These are phyloP conservation scores for Crossocerus cetratus DNA, from an alignment of 2,888 invertebrate genomes.

Conservation along the genomic window DNA sequence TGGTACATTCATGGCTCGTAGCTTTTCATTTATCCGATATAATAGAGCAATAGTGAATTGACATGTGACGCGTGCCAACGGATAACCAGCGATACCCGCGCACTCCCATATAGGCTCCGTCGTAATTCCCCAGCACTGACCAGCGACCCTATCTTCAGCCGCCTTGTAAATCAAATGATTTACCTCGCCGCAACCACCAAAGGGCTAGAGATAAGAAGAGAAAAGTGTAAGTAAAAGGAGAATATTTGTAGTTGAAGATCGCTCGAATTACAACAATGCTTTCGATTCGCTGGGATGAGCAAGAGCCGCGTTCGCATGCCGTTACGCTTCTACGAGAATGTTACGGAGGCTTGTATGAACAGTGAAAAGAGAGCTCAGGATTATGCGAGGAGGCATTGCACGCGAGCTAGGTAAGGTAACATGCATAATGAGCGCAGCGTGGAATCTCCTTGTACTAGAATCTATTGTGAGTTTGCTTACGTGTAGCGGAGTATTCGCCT, in stretches of 20 bases:
- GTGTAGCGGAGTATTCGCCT: too few species aligned
- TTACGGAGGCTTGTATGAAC: not conserved
- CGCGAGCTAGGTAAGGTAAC: constrained; percentile 5
- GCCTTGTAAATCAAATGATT: not conserved
- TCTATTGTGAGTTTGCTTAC: constrained; percentile 1
- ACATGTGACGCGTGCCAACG: constrained; percentile 34
- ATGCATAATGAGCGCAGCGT: not conserved
- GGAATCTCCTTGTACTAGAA: constrained; percentile 27
- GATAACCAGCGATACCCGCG: too few species aligned
- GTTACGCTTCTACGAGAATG: too few species aligned
- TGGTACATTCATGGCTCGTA: constrained; percentile 33
- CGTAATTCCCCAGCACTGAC: too few species aligned
- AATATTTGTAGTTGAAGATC: too few species aligned
- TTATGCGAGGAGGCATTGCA: too few species aligned
- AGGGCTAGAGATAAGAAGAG: not conserved
- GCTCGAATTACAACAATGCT: too few species aligned
- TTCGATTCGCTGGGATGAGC: too few species aligned
- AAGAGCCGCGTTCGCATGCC: too few species aligned
- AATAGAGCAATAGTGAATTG: constrained; percentile 33
- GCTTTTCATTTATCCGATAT: constrained; percentile 51
- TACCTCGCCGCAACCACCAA: not conserved
- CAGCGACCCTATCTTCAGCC: too few species aligned
- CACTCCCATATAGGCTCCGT: too few species aligned
- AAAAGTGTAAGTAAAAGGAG: too few species aligned
- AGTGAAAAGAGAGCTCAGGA: not conserved